Conservation (phyloP, 2,113 vertebrate species). For the Eulemur rufifrons region DNA sequence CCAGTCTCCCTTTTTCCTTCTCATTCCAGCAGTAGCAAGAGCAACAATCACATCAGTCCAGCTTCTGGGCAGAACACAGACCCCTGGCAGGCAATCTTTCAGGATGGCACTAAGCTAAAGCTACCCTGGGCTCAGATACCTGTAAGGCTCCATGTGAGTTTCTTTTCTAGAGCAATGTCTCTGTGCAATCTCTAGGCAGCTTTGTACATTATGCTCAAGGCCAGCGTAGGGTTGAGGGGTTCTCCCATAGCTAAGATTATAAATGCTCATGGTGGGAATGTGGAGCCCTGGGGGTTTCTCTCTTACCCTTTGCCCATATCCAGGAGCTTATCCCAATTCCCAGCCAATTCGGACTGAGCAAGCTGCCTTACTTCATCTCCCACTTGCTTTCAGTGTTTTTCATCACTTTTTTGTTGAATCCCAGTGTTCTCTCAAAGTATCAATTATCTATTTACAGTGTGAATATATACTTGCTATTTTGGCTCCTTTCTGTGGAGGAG, state of each 20-base stretch:
- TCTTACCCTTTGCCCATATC: background rate
- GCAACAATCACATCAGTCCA: background rate
- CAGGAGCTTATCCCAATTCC: background rate
- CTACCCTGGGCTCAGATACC: background rate
- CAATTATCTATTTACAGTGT: background rate
- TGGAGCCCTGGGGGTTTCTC: background rate
- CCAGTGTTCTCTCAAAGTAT: background rate
- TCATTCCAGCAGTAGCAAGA: background rate
- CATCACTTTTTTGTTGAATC: background rate
- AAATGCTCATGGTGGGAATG: background rate
- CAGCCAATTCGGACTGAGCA: background rate
- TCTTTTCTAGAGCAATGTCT: background rate
- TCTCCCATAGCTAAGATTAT: background rate
- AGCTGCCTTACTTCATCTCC: background rate
- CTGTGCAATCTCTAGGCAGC: background rate
- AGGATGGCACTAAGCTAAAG: background rate
- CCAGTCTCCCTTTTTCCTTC: background rate
- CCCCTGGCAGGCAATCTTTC: background rate
- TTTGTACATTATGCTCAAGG: background rate
- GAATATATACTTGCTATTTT: background rate
- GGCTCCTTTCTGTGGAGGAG: background rate
- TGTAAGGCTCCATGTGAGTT: background rate
- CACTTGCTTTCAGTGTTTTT: background rate
- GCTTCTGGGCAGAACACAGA: background rate
- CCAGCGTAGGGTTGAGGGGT: background rate